phyloP scores from a whole-genome alignment of 2,113 vertebrate genomes.

The Zosterops borbonicus region DNA sequence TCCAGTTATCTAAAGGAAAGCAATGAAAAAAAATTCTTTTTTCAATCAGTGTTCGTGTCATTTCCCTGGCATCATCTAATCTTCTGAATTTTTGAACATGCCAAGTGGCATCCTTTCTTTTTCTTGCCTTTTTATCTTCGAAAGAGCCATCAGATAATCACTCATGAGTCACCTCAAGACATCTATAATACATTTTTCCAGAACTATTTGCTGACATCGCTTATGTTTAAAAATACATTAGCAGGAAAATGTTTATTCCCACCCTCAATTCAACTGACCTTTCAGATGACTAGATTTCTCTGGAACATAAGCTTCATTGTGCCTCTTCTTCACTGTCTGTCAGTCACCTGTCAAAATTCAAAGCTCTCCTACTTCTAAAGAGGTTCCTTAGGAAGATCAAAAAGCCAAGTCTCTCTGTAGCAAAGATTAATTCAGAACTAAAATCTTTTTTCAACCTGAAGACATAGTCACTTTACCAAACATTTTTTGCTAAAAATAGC shows the following conservation, averaged over 20 bases:
- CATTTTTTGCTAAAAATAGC: neutral
- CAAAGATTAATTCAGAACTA: neutral
- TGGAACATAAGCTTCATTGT: neutral
- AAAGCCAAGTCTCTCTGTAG: neutral
- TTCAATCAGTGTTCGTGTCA: neutral
- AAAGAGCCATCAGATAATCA: constrained; percentile 4
- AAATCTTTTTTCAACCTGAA: neutral
- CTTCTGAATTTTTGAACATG: neutral
- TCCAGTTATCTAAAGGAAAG: neutral
- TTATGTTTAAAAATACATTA: neutral
- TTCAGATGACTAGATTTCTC: neutral
- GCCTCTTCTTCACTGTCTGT: neutral
- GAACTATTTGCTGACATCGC: neutral
- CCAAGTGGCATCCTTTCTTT: neutral
- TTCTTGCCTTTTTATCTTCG: neutral
- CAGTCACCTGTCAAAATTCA: constrained; percentile 16
- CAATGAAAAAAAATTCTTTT: neutral
- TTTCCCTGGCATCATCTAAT: neutral
- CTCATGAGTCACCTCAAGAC: neutral
- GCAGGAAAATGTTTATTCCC: neutral
- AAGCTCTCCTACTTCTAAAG: constrained; percentile 1
- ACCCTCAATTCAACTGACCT: neutral
- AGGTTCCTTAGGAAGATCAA: constrained; percentile 27
- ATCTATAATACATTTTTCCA: neutral
- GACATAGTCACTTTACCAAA: neutral